These are phyloP conservation scores for Drosophila orosa DNA, from an alignment of 1,140 invertebrate genomes.

Conservation along the genomic window DNA sequence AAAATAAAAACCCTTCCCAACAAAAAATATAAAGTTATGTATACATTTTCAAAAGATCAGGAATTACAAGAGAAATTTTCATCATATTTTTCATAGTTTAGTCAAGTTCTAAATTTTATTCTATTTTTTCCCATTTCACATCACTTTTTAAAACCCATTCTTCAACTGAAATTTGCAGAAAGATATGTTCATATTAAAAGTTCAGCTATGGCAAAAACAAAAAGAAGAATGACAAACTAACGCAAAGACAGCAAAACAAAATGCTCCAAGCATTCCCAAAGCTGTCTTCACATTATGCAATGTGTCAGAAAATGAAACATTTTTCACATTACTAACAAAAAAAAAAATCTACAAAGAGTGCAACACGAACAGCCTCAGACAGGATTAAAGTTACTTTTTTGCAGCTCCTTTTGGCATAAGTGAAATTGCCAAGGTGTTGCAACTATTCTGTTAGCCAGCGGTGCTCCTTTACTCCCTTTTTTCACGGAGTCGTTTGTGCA, in stretches of 20 bases:
- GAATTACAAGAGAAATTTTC: background rate
- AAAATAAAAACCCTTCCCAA: background rate
- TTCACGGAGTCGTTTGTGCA: background rate
- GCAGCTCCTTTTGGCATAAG: constrained; percentile 4
- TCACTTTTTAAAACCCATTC: background rate
- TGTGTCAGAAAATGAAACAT: constrained; percentile 8
- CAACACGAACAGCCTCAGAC: background rate
- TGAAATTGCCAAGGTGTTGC: constrained; percentile 17
- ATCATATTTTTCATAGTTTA: background rate
- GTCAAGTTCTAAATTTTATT: background rate
- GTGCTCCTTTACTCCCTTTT: background rate
- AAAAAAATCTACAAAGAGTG: background rate
- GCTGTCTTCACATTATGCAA: constrained; percentile 4
- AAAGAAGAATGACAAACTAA: background rate
- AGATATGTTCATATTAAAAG: constrained; percentile 7
- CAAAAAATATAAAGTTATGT: too few relatives aligned
- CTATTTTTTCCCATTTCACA: background rate
- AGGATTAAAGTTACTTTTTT: constrained; percentile 2
- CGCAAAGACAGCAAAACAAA: constrained; percentile 13
- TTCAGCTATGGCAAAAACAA: background rate
- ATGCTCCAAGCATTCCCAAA: background rate
- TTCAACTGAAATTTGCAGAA: background rate
- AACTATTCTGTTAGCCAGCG: constrained; percentile 13
- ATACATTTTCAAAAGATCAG: background rate
- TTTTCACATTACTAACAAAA: constrained; percentile 4